Percentiles rank a stretch among this genome's conserved stretches.
Evolutionary conservation across 2,888 invertebrate species (phyloP).

Genomic region (Himalopsyche kuldschensis): DNA sequence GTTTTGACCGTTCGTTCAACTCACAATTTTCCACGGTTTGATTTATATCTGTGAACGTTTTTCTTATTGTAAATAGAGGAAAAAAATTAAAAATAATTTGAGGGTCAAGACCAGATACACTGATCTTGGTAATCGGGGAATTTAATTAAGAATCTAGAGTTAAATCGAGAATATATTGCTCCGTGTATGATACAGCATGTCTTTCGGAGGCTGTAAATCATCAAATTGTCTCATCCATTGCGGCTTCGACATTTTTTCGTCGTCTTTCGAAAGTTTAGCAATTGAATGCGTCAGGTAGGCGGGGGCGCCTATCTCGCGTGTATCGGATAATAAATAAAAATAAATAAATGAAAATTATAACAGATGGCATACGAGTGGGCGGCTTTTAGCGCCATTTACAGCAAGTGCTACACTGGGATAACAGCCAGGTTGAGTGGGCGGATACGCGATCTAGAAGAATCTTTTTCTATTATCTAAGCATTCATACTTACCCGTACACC

Average conservation of each 20-base stretch:
- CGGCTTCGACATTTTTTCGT: neutral
- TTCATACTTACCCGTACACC: neutral
- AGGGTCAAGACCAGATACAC: no score
- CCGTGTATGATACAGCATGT: no score
- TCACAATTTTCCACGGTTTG: no score
- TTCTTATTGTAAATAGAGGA: no score
- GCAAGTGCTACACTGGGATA: neutral
- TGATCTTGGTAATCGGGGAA: no score
- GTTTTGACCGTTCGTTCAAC: no score
- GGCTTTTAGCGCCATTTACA: neutral
- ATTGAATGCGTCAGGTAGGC: neutral
- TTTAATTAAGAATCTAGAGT: no score
- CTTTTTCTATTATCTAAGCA: neutral
- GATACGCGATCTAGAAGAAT: neutral
- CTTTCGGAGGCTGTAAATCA: no score
- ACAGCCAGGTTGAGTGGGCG: neutral
- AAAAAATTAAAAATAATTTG: no score
- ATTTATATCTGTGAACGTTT: no score
- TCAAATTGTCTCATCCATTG: neutral
- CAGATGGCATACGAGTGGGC: neutral
- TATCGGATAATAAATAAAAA: neutral
- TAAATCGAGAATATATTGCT: no score
- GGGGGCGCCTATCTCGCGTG: neutral
- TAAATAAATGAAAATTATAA: conserved; percentile 1
- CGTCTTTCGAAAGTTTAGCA: neutral